phyloP scores from a whole-genome alignment of 2,888 invertebrate species.

The Cerceris rybyensis region DNA sequence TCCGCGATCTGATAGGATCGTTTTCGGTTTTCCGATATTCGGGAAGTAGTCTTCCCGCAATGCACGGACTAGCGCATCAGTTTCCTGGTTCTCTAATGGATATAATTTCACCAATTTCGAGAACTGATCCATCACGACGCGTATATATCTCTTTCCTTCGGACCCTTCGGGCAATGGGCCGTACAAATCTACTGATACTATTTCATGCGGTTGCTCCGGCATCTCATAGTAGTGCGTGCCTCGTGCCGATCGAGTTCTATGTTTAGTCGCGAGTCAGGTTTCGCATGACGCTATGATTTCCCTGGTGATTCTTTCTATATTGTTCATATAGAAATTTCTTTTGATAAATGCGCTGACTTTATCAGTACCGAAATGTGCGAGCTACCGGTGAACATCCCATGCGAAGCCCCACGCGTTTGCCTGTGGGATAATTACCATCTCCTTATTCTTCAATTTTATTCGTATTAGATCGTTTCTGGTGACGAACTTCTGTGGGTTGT shows the following conservation, averaged over 20 bases:
- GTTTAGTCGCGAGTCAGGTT: not conserved
- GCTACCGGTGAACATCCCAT: too few relatives aligned
- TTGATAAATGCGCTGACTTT: too few relatives aligned
- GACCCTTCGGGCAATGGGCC: slow-evolving; percentile 20
- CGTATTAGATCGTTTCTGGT: too few relatives aligned
- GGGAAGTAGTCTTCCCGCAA: not conserved
- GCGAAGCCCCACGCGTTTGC: too few relatives aligned
- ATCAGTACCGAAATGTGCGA: too few relatives aligned
- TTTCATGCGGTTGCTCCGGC: slow-evolving; percentile 11
- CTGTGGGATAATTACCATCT: too few relatives aligned
- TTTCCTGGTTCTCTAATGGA: slow-evolving; percentile 4
- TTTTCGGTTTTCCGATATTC: slow-evolving; percentile 4
- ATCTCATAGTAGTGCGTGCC: not conserved
- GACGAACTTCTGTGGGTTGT: too few relatives aligned
- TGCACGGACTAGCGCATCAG: not conserved
- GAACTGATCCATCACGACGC: slow-evolving; percentile 17
- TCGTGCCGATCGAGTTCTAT: not conserved
- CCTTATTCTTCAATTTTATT: too few relatives aligned
- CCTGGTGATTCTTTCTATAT: not conserved
- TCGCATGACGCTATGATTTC: not conserved
- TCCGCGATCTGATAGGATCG: slow-evolving; percentile 20
- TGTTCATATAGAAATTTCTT: too few relatives aligned
- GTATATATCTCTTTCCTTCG: slow-evolving; percentile 10
- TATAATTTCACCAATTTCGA: slow-evolving; percentile 19
- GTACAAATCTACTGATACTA: slow-evolving; percentile 18